Percentiles rank a stretch among this genome's conserved stretches.
Conservation (phyloP, 92 coral and sea anemone genomes). For the Epizoanthus scotinus region DNA sequence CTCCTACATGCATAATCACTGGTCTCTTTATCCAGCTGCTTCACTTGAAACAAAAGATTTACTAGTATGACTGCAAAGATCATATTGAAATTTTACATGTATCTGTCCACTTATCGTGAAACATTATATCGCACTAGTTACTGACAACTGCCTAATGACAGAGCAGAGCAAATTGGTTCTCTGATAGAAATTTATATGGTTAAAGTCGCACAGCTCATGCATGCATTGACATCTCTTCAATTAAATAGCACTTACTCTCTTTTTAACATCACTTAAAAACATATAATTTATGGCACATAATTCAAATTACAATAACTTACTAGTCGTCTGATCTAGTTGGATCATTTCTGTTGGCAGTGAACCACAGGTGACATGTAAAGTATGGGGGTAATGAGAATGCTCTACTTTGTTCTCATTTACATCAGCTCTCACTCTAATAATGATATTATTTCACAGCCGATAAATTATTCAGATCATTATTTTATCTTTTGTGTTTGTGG, state of each 20-base stretch:
- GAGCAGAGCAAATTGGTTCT: neutral
- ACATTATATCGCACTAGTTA: neutral
- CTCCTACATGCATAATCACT: constrained; percentile 41
- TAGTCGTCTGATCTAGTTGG: no score
- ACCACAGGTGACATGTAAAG: no score
- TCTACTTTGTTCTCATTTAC: no score
- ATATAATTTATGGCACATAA: no score
- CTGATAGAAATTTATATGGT: neutral
- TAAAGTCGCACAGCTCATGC: neutral
- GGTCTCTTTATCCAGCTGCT: constrained; percentile 15
- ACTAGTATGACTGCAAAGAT: constrained; percentile 4
- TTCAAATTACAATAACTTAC: no score
- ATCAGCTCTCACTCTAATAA: no score
- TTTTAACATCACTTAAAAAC: neutral
- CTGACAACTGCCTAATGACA: neutral
- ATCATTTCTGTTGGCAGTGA: no score
- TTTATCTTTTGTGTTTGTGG: no score
- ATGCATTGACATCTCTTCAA: no score
- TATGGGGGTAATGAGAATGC: no score
- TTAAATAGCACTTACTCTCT: neutral
- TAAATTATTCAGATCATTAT: no score
- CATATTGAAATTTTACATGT: neutral
- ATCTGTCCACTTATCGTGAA: neutral
- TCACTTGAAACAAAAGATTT: constrained; percentile 6
- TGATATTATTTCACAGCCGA: no score